These are phyloP conservation scores for Threskiornis aethiopicus DNA, from an alignment of 2,797 vertebrate genomes.

Conservation along the genomic window DNA sequence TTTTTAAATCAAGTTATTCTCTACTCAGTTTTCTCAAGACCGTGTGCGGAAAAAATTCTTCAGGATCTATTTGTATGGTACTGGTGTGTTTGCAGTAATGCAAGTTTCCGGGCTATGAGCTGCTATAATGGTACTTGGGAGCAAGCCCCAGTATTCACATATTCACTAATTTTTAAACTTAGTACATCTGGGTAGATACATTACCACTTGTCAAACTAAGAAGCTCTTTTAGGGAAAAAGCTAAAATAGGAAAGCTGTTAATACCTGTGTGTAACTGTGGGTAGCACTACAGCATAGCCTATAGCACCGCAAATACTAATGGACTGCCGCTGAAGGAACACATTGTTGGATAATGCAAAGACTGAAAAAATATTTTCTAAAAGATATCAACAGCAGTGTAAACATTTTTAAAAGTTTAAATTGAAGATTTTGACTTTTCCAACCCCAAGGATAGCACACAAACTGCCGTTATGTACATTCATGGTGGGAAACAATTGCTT, in stretches of 20 bases:
- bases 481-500: background rate
- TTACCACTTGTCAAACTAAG: background rate
- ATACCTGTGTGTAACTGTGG: background rate
- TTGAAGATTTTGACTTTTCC: background rate
- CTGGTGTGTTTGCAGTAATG: background rate
- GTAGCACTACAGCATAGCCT: background rate
- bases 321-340: background rate
- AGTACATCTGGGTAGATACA: background rate
- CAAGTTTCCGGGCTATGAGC: background rate
- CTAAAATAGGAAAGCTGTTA: background rate
- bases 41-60: background rate
- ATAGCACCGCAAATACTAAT: background rate
- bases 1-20: background rate
- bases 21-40: background rate
- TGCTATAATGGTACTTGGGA: background rate
- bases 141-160: background rate
- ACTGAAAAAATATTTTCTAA: background rate
- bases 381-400: fast-evolving
- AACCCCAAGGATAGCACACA: background rate
- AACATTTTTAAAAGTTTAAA: background rate
- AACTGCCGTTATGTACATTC: background rate
- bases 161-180: background rate
- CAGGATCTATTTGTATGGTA: background rate
- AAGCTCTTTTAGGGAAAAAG: background rate
- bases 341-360: background rate